These are phyloP conservation scores for Lasioglossum malachurum DNA, from an alignment of 2,888 invertebrate genomes.

Conservation along the genomic window DNA sequence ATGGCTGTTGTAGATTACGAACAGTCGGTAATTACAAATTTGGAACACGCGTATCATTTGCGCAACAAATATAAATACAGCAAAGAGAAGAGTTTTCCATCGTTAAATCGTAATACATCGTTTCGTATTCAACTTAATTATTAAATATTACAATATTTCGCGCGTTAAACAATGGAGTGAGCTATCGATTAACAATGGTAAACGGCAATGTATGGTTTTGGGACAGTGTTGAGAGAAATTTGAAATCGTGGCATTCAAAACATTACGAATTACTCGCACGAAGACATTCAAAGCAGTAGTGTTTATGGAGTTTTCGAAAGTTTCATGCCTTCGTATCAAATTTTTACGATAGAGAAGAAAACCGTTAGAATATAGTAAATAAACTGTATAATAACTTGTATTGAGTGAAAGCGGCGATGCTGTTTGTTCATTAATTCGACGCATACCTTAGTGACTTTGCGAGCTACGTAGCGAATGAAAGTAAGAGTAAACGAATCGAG, in stretches of 20 bases:
- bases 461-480: neutral
- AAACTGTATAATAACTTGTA: constrained; percentile 18
- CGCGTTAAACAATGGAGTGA: neutral
- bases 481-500: constrained; percentile 8
- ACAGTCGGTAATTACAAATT: constrained; percentile 7
- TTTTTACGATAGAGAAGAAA: constrained; percentile 51
- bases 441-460: constrained; percentile 13
- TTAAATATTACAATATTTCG: constrained; percentile 17
- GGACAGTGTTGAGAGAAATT: neutral
- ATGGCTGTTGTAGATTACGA: neutral
- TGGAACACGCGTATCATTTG: constrained; percentile 9
- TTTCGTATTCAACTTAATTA: constrained; percentile 15
- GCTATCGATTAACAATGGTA: neutral
- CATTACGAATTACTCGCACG: constrained; percentile 51
- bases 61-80: neutral
- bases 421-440: constrained; percentile 53
- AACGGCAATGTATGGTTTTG: neutral
- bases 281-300: constrained; percentile 39
- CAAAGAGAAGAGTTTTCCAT: neutral
- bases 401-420: constrained; percentile 13
- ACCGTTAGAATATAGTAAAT: constrained; percentile 34
- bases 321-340: constrained; percentile 62
- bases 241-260: constrained; percentile 15
- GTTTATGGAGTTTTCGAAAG: constrained; percentile 47
- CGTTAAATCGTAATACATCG: constrained; percentile 8